phyloP scores from a whole-genome alignment of 30 jellyfish, hydroid and myxozoan genomes.

The Aurelia sp. region DNA sequence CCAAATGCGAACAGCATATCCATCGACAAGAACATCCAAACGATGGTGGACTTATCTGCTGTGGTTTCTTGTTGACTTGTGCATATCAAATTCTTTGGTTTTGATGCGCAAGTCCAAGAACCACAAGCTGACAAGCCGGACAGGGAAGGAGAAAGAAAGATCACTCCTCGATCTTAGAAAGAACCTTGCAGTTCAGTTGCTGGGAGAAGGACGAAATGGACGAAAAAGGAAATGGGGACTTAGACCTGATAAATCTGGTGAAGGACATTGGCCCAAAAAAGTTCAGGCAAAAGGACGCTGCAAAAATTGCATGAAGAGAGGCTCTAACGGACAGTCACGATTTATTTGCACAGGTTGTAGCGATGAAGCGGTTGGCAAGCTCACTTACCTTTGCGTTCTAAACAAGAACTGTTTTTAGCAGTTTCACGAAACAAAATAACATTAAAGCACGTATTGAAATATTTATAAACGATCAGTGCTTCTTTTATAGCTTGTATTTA shows the following conservation, averaged over 20 bases:
- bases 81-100: slow-evolving; percentile 37
- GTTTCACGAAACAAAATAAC: not conserved
- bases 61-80: slow-evolving; percentile 37
- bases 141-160: slow-evolving; percentile 3
- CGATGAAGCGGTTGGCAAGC: slow-evolving; percentile 17
- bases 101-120: slow-evolving; percentile 42
- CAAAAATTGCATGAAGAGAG: slow-evolving; percentile 13
- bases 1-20: slow-evolving; percentile 35
- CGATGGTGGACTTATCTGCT: slow-evolving; percentile 37
- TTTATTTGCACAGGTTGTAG: slow-evolving; percentile 34
- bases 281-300: slow-evolving; percentile 36
- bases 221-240: slow-evolving; percentile 6
- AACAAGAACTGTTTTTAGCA: slow-evolving; percentile 15
- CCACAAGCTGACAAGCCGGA: slow-evolving; percentile 12
- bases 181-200: slow-evolving; percentile 31
- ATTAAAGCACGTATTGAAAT: not conserved
- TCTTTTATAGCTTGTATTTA: not conserved
- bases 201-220: slow-evolving; percentile 31
- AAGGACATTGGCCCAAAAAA: slow-evolving; percentile 42
- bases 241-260: slow-evolving; percentile 10
- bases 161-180: slow-evolving; percentile 8
- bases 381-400: slow-evolving; percentile 14
- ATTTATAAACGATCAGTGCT: not conserved
- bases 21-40: slow-evolving; percentile 10
- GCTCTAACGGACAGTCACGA: slow-evolving; percentile 16